Conservation (phyloP, 2,888 invertebrate genomes). For the Sarcophaga rosellei region DNA sequence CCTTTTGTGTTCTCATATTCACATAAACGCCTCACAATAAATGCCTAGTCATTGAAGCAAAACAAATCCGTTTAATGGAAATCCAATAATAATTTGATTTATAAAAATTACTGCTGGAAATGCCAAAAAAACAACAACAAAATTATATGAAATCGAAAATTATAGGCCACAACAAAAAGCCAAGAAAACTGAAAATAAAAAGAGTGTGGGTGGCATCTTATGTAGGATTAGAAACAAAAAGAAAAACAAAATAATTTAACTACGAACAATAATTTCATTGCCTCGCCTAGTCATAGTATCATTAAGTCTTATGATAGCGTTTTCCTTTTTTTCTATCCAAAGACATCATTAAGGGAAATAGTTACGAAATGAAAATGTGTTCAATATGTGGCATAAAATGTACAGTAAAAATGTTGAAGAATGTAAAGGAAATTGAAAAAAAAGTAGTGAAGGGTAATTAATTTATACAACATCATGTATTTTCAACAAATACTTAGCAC, state of each 20-base stretch:
- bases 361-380: too few relatives aligned
- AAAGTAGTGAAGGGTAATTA: too few relatives aligned
- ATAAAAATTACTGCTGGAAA: constrained; percentile 31
- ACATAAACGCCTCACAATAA: not conserved
- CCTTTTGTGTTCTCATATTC: not conserved
- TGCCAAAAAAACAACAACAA: not conserved
- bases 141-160: not conserved
- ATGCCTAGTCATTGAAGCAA: constrained; percentile 2
- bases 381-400: too few relatives aligned
- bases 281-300: too few relatives aligned
- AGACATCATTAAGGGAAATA: too few relatives aligned
- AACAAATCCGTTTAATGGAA: constrained; percentile 8
- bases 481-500: too few relatives aligned
- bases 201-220: not conserved
- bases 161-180: not conserved
- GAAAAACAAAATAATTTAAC: not conserved
- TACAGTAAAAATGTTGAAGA: too few relatives aligned
- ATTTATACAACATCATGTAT: too few relatives aligned
- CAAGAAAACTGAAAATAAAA: not conserved
- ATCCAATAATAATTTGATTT: constrained; percentile 38
- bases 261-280: too few relatives aligned
- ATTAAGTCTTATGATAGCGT: too few relatives aligned
- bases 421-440: too few relatives aligned
- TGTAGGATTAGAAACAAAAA: not conserved
- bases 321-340: too few relatives aligned